phyloP scores from a whole-genome alignment of 2,888 invertebrate genomes.

The Phyto melanocephala region DNA sequence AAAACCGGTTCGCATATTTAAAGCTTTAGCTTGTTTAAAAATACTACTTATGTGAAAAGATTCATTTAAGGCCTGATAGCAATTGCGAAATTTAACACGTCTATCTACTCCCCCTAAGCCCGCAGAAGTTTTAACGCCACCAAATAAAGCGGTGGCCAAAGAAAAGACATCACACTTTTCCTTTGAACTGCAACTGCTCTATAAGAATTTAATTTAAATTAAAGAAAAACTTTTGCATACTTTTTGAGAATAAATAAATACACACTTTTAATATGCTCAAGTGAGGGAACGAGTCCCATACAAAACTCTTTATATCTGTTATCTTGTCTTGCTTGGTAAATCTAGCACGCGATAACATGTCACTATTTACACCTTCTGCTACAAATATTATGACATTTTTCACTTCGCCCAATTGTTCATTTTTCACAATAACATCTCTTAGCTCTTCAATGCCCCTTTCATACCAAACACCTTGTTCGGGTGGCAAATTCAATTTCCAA shows the following conservation, averaged over 20 bases:
- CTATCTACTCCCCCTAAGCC: constrained; percentile 86
- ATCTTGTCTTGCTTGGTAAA: constrained; percentile 85
- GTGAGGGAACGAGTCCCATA: constrained; percentile 90
- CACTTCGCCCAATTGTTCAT: constrained; percentile 81
- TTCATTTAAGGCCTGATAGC: constrained; percentile 81
- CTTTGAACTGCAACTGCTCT: constrained; percentile 91
- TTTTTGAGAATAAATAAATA: background rate
- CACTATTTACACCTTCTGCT: constrained; percentile 92
- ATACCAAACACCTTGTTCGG: constrained; percentile 77
- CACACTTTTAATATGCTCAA: constrained; percentile 88
- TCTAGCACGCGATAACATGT: constrained; percentile 84
- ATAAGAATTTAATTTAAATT: constrained; percentile 51
- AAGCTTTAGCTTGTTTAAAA: constrained; percentile 84
- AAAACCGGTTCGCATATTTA: constrained; percentile 88
- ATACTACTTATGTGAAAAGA: constrained; percentile 82
- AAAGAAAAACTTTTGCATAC: no score
- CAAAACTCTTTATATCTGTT: constrained; percentile 82
- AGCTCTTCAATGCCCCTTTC: constrained; percentile 80
- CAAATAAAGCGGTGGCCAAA: constrained; percentile 89
- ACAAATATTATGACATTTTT: constrained; percentile 90
- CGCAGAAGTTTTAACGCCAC: constrained; percentile 88
- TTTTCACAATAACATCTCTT: constrained; percentile 80
- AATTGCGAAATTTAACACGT: constrained; percentile 81
- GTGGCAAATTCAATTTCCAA: constrained; percentile 69
- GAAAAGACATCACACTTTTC: constrained; percentile 91